These are phyloP conservation scores for Limonius californicus DNA, from an alignment of 1,140 invertebrate genomes.

Conservation along the genomic window DNA sequence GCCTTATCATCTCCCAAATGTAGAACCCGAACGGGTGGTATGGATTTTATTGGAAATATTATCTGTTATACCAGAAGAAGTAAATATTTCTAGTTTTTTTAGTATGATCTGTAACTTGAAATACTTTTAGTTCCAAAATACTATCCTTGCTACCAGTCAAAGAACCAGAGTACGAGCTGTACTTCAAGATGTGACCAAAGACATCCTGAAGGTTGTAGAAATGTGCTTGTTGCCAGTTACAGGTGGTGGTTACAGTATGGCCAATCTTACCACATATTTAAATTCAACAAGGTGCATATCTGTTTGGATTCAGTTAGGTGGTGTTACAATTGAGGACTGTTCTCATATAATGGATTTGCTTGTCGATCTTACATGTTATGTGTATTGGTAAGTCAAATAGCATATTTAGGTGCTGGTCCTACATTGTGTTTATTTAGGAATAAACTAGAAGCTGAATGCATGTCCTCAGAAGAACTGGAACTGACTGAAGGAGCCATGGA, in stretches of 20 bases:
- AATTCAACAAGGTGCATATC: constrained; percentile 57
- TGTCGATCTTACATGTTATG: constrained; percentile 45
- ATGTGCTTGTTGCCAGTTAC: constrained; percentile 45
- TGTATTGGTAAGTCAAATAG: constrained; percentile 40
- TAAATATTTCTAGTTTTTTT: constrained; percentile 42
- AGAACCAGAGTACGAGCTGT: constrained; percentile 48
- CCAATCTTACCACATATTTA: constrained; percentile 49
- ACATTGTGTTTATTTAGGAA: constrained; percentile 33
- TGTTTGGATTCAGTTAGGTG: constrained; percentile 58
- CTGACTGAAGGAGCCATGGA: constrained; percentile 61
- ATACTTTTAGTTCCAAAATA: constrained; percentile 52
- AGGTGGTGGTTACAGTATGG: constrained; percentile 40
- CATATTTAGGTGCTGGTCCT: not conserved
- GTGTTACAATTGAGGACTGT: constrained; percentile 43
- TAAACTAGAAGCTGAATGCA: constrained; percentile 46
- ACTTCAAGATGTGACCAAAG: constrained; percentile 48
- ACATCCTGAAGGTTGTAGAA: constrained; percentile 45
- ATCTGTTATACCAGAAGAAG: constrained; percentile 78
- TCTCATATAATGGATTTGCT: constrained; percentile 38
- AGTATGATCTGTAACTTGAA: not conserved
- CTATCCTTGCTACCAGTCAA: constrained; percentile 47
- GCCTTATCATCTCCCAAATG: constrained; percentile 55
- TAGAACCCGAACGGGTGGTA: constrained; percentile 52
- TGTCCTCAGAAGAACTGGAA: constrained; percentile 52
- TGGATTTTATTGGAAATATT: constrained; percentile 71